A percentile compares a stretch with the other conserved stretches of the same genome.
phyloP scores from a whole-genome alignment of 1,140 invertebrate genomes.

The Stegodyphus dumicola region DNA sequence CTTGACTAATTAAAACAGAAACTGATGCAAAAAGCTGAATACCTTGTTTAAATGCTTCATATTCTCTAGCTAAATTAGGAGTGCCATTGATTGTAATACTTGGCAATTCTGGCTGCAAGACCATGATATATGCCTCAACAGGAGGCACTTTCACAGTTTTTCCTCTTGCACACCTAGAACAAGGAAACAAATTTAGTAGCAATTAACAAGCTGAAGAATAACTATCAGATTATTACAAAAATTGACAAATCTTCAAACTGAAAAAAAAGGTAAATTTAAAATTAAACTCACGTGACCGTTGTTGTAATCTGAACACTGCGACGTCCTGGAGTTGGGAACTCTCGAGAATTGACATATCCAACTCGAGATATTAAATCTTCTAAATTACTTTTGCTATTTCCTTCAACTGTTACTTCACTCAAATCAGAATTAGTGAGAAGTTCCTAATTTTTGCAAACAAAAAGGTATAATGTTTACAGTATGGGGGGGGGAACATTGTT shows the following conservation, averaged over 20 bases:
- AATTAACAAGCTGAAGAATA: not conserved
- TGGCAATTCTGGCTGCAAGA: slow-evolving; percentile 85
- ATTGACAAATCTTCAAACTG: too few relatives aligned
- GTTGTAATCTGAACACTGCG: slow-evolving; percentile 82
- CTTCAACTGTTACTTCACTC: slow-evolving; percentile 90
- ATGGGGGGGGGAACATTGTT: too few relatives aligned
- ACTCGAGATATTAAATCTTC: slow-evolving; percentile 87
- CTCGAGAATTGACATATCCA: slow-evolving; percentile 88
- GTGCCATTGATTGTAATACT: slow-evolving; percentile 86
- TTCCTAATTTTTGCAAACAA: slow-evolving; percentile 28
- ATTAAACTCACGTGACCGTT: slow-evolving; percentile 64
- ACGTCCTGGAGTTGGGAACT: slow-evolving; percentile 91
- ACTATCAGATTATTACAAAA: too few relatives aligned
- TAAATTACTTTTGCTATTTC: slow-evolving; percentile 88
- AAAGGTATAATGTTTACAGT: not conserved
- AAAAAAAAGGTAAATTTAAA: slow-evolving; percentile 1
- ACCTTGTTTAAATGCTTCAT: slow-evolving; percentile 84
- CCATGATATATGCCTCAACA: slow-evolving; percentile 87
- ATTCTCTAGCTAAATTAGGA: slow-evolving; percentile 83
- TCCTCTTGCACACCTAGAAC: slow-evolving; percentile 76
- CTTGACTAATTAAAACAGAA: slow-evolving; percentile 71
- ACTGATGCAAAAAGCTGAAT: slow-evolving; percentile 87
- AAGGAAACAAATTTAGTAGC: not conserved
- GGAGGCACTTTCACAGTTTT: slow-evolving; percentile 78
- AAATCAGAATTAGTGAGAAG: slow-evolving; percentile 74